Evolutionary conservation across 2,888 invertebrate species (phyloP), one percentile per base, ranked within the genome.

Genomic region (Bibio marci): DNA sequence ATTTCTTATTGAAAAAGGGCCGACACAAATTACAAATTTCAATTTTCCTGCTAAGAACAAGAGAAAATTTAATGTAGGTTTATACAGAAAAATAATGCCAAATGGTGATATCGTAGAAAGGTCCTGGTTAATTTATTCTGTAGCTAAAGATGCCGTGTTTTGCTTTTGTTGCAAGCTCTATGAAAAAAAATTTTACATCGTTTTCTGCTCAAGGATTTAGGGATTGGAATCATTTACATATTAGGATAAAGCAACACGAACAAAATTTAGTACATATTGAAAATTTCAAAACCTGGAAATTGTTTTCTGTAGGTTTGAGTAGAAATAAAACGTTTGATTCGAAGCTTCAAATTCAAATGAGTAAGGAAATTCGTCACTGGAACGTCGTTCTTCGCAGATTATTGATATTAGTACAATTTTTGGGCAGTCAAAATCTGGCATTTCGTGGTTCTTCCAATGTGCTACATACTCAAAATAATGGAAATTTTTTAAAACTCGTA

Each of bases 401-500:
- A 15, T 25, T 38, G 13, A 27, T 28, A n/a, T 12, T 38, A 15
- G 38, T 38, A 12, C 25, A 33, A 34, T 33, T 38, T 38, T 22
- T 38, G 7, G 33, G 41, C n/a, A 38, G 36, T 7, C 39, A 41
- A n/a, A 12, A 33, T 14, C 37, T 30, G 30, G 30, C 40, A 10
- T 43, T 41, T 40, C 37, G 35, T 10, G 40, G 41, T n/a, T 30
- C 41, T 35, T 40, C 38, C 2, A 37, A 14, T 14, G 14, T 4
- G 2, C 26, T 39, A 27, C 38, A 28, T 38, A 14, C 14, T 28
- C 22, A 22, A 22, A 6, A 22, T 6, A 4, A 6, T 22, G 22
- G 31, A 30, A 44, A 12, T 38, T 41, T 34, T 41, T 19, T 36
- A 30, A 27, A 44, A 19, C 30, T 41, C 8, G 30, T 41, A 14